Base-by-base conservation (phyloP, 2,888 invertebrate species). In the Mystacides longicornis region DNA sequence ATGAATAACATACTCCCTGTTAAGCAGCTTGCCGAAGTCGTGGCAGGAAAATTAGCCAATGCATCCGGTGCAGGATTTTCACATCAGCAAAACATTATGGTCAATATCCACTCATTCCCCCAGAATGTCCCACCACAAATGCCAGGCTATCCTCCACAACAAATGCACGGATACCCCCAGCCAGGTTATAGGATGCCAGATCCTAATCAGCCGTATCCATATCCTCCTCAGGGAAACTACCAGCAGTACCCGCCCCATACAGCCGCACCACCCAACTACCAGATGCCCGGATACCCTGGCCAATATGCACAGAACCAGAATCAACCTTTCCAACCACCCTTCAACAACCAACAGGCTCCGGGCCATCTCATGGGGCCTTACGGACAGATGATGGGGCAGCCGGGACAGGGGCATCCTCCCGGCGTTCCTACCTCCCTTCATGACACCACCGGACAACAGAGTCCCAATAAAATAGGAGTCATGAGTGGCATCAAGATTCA, bases 71-170 rank as follows among this genome's bases (percentile, higher is more conserved):
- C 71, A 7, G 45, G 57, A 1, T 77, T 74, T 49, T 77, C 81
- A 52, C 82, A 82, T 64, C 82, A 82, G 64, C 82, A 82, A 65
- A 82, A 82, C 64, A 82, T 82, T 2, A 75, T 82, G 70, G 82
- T 82, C 49, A 82, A 82, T 63, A 82, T 82, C 23, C 82, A 82
- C 64, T 81, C 81, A 49, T 82, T 81, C 63, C 73, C 72, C 52
- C 72, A 74, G 14, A 73, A 73, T 1, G 77, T 74, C 20, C 68
- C 74, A 22, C 23, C 55, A 2, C 43, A 31, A 4, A 49, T 69
- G 2, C 75, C 74, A 59, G 68, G 68, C 9, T 64, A 71, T 18
- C 64, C 70, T 21, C 74, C 73, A 54, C 73, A 69, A 48, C 70
- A 73, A 64, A 73, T 79, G 65, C 71, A 76, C 63, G 68, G 68